Base-by-base conservation (phyloP, 1,140 invertebrate species). In the Nomia melanderi region DNA sequence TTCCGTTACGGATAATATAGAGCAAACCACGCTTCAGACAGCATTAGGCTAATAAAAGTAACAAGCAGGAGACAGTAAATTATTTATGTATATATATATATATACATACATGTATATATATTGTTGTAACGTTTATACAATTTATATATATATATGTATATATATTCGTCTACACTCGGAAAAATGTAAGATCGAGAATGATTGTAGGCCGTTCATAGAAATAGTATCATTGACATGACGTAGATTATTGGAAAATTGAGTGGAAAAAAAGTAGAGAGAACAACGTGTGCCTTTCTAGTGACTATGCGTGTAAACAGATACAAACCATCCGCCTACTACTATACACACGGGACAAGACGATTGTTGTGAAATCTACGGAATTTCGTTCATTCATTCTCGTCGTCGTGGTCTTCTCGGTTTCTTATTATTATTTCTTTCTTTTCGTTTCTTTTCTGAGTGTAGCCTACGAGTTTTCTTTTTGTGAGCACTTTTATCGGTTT, bases 1-100 rank as follows among this genome's bases (percentile, higher is more conserved):
- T 69, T 73, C 31, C 67, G 47, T 73, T 64, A 66, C 44, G 67
- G 59, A 78, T 70, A 41, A 62, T 76, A n/a, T n/a, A 78, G 63
- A 83, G 80, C 81, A 82, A 57, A 80, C 72, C 74, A 83, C 79
- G 75, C 65, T 69, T 71, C 74, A 62, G 67, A 53, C 63, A 82
- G 80, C 75, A 66, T 64, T n/a, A 78, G 69, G 64, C 80, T 82
- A 53, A 69, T 50, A 56, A 59, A 70, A 78, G 80, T 83, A 71
- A 77, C 80, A 83, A 77, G 80, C 81, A 79, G 76, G 75, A 83
- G 65, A 82, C 69, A 83, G 79, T 78, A 39, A 83, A 53, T 59
- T 75, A 79, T 75, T 33, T 59, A 60, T 60, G 36, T 60, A 23
- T 60, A 36, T 36, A n/a, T 36, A 20, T 60, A 33, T 44, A 44